Conservation (phyloP, 2,888 invertebrate species). For the Hypercompe scribonia region DNA sequence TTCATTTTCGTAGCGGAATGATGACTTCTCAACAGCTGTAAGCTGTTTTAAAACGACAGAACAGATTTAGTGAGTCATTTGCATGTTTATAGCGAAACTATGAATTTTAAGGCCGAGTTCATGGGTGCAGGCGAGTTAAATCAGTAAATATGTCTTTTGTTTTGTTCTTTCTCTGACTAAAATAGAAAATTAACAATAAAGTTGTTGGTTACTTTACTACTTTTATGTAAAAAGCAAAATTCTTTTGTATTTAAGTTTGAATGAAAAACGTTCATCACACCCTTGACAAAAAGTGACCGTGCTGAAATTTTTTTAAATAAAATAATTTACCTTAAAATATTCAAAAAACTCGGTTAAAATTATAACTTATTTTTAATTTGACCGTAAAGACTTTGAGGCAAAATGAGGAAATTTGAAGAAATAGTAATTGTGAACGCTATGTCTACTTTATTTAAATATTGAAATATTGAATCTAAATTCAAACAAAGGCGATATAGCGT, state of each 20-base stretch:
- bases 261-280: no score
- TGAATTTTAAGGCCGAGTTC: conserved; percentile 68
- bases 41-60: conserved; percentile 34
- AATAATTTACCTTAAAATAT: no score
- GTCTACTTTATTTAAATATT: no score
- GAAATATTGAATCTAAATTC: no score
- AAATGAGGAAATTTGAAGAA: no score
- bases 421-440: no score
- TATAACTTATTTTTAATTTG: no score
- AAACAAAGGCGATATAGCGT: no score
- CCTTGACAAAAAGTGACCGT: no score
- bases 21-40: conserved; percentile 46
- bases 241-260: neutral
- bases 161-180: neutral
- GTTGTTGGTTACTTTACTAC: neutral
- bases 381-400: no score
- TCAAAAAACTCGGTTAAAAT: no score
- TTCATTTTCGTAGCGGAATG: conserved; percentile 39
- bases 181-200: neutral
- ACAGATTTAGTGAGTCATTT: conserved; percentile 37
- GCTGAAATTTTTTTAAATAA: no score
- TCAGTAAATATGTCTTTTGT: neutral
- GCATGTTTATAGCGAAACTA: conserved; percentile 65
- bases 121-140: conserved; percentile 60
- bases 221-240: neutral